These are phyloP conservation scores for Morpho deidamia DNA, from an alignment of 2,888 invertebrate species.

Conservation along the genomic window DNA sequence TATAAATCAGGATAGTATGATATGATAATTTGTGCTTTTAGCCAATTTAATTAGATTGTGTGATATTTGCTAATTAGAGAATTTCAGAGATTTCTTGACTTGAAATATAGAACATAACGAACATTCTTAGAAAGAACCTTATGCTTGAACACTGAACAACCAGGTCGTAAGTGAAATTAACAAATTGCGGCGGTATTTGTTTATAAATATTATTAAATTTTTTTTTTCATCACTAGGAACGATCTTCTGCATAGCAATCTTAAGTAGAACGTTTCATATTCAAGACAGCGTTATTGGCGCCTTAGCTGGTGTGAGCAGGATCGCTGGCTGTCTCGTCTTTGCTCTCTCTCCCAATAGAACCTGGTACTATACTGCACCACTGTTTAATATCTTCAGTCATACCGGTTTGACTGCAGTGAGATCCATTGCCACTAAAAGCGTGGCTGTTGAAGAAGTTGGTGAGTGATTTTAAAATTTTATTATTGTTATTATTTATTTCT, in stretches of 20 bases:
- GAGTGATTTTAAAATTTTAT: constrained; percentile 25
- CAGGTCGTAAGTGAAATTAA: too few species aligned
- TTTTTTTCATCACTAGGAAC: constrained; percentile 47
- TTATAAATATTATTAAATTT: neutral
- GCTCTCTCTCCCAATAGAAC: constrained; percentile 64
- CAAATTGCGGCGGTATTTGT: too few species aligned
- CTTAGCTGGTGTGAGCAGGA: constrained; percentile 72
- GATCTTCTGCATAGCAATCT: constrained; percentile 64
- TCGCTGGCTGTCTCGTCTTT: constrained; percentile 71
- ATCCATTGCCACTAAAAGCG: constrained; percentile 76
- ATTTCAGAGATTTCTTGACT: too few species aligned
- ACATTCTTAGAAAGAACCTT: too few species aligned
- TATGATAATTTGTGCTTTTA: too few species aligned
- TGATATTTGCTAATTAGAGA: too few species aligned
- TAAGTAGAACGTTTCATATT: constrained; percentile 59
- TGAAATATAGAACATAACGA: too few species aligned
- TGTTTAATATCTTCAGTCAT: constrained; percentile 74
- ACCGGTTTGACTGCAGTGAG: constrained; percentile 76
- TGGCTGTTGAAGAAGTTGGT: constrained; percentile 76
- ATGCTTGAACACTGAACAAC: too few species aligned
- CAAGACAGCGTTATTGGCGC: constrained; percentile 70
- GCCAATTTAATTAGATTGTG: too few species aligned
- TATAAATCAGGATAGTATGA: too few species aligned
- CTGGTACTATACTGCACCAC: constrained; percentile 71
- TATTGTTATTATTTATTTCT: neutral